These are phyloP conservation scores for Meriones psammophilus DNA, from an alignment of 2,797 vertebrate species.

Conservation along the genomic window DNA sequence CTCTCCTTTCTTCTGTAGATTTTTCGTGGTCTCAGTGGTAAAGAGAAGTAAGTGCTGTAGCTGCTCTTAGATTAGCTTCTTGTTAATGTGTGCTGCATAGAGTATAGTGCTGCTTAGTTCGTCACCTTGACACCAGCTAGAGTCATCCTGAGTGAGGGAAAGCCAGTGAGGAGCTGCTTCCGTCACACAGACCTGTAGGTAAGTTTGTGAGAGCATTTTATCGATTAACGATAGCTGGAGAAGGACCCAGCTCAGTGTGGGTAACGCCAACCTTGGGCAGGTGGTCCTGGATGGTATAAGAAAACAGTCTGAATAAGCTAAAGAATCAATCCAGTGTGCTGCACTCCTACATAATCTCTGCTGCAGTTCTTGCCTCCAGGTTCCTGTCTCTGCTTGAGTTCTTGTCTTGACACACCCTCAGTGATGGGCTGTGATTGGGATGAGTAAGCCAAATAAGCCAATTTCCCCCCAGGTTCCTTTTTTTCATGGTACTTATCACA, in stretches of 20 bases:
- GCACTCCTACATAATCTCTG: background rate
- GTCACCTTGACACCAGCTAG: background rate
- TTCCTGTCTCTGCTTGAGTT: background rate
- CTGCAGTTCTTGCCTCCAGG: background rate
- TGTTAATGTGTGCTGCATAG: constrained; percentile 8
- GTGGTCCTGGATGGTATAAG: background rate
- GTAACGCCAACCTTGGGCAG: background rate
- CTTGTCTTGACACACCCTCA: background rate
- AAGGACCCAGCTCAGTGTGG: background rate
- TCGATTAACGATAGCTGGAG: background rate
- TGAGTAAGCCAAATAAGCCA: background rate
- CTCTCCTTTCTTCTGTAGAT: constrained; percentile 39
- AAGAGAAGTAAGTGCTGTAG: constrained; percentile 41
- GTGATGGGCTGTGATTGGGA: background rate
- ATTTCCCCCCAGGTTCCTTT: background rate
- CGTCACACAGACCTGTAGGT: background rate
- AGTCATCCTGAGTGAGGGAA: background rate
- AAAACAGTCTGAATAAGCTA: no score
- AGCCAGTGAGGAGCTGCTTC: background rate
- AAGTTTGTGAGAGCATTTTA: background rate
- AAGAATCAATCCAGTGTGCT: background rate
- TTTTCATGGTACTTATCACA: background rate
- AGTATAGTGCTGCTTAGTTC: background rate
- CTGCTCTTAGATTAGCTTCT: constrained; percentile 42
- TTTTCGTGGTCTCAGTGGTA: constrained; percentile 56